phyloP scores from a whole-genome alignment of 1,140 invertebrate species.

The Cecropterus lyciades region DNA sequence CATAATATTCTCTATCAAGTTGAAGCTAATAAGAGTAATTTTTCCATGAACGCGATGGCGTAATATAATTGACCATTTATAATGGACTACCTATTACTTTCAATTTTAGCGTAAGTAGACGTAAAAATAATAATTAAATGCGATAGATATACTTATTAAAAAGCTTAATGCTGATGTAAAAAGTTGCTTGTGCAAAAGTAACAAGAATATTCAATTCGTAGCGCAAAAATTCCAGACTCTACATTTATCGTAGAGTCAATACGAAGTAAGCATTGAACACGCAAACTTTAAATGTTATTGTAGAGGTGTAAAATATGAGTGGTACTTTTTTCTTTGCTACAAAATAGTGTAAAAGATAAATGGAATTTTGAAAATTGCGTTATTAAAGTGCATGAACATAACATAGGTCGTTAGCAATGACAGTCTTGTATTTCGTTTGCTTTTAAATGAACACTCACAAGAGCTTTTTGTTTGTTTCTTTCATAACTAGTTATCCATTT shows the following conservation, averaged over 20 bases:
- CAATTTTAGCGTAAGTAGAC: neutral
- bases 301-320: slow-evolving; percentile 31
- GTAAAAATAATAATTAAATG: neutral
- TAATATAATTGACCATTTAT: too few relatives aligned
- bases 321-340: slow-evolving; percentile 8
- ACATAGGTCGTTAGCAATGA: slow-evolving; percentile 22
- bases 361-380: slow-evolving; percentile 29
- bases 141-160: too few relatives aligned
- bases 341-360: slow-evolving; percentile 27
- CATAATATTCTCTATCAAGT: neutral
- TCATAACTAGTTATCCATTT: neutral
- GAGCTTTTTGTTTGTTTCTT: neutral
- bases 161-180: neutral
- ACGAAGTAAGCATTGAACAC: slow-evolving; percentile 28
- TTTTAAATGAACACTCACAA: slow-evolving; percentile 11
- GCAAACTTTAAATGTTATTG: slow-evolving; percentile 33
- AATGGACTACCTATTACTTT: neutral
- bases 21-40: too few relatives aligned
- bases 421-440: slow-evolving; percentile 7
- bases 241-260: slow-evolving; percentile 32
- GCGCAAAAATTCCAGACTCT: slow-evolving; percentile 22
- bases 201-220: neutral
- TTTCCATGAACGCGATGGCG: too few relatives aligned
- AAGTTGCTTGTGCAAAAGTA: neutral
- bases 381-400: slow-evolving; percentile 20